Conservation (phyloP, 2,113 vertebrate species). For the Peromyscus maniculatus region DNA sequence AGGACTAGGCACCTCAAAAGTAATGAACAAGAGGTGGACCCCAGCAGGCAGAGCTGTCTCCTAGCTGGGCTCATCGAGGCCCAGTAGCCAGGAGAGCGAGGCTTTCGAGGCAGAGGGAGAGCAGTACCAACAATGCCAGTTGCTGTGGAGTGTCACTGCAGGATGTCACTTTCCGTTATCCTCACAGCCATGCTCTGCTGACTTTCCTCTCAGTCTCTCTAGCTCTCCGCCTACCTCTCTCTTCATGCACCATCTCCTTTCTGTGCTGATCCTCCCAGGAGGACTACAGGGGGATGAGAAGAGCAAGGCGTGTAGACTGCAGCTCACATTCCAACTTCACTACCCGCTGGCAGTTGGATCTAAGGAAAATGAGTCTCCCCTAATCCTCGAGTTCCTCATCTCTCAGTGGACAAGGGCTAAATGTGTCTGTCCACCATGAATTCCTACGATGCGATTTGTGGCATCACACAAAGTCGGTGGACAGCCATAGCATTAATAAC, state of each 20-base stretch:
- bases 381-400: not conserved
- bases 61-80: not conserved
- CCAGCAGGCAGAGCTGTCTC: not conserved
- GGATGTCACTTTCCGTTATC: not conserved
- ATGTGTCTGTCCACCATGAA: not conserved
- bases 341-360: not conserved
- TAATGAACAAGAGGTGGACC: not conserved
- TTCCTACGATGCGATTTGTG: not conserved
- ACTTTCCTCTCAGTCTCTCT: not conserved
- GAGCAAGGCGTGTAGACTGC: not conserved
- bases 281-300: not conserved
- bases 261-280: not conserved
- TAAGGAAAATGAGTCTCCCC: not conserved
- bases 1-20: not conserved
- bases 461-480: not conserved
- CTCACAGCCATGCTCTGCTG: not conserved
- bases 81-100: not conserved
- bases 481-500: not conserved
- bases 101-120: not conserved
- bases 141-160: not conserved
- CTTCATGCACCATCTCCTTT: not conserved
- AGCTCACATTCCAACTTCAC: not conserved
- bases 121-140: fast-evolving
- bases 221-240: not conserved
- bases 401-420: not conserved